Evolutionary conservation across 2,113 vertebrate species (phyloP).

Genomic region (Cinclus cinclus): DNA sequence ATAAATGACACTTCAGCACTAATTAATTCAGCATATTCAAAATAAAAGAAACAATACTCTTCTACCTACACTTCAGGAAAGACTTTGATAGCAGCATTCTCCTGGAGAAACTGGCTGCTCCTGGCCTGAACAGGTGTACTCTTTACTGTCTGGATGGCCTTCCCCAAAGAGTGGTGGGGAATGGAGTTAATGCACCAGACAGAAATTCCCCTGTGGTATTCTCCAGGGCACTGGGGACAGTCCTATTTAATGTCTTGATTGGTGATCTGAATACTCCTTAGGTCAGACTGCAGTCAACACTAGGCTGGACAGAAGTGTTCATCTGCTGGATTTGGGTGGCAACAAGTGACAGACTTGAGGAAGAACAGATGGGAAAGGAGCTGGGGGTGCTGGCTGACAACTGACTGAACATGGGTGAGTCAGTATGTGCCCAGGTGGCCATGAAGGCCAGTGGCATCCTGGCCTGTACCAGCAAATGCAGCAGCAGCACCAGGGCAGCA

Average conservation of each 20-base stretch:
- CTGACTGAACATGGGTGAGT: fast-evolving
- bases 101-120: neutral
- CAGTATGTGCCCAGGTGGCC: neutral
- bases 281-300: neutral
- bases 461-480: neutral
- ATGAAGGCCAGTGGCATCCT: neutral
- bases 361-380: neutral
- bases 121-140: no score
- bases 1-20: neutral
- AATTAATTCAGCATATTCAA: neutral
- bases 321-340: neutral
- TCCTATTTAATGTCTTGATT: neutral
- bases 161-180: neutral
- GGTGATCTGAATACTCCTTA: neutral
- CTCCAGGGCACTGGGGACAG: no score
- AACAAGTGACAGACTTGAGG: neutral
- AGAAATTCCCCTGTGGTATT: neutral
- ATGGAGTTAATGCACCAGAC: neutral
- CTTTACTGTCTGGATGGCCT: neutral
- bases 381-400: neutral
- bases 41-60: neutral
- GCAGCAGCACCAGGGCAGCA: neutral
- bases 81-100: neutral
- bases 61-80: neutral
- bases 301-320: neutral